Evolutionary conservation across 37 sponge, comb jelly and placozoan genomes (phyloP).

Genomic region (Bolinopsis microptera): DNA sequence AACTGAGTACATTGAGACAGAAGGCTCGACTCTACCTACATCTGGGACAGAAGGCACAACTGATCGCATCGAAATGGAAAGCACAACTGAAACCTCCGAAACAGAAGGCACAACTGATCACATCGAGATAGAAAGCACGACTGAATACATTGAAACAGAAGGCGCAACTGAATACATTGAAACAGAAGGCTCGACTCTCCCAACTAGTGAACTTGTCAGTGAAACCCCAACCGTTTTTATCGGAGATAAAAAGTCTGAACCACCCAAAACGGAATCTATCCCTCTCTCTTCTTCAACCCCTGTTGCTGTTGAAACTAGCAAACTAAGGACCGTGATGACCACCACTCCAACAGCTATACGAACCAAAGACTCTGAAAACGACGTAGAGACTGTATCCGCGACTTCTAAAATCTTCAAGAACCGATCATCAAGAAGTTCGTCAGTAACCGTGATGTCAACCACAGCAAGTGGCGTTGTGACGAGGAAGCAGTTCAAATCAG

Average conservation of each 20-base stretch:
- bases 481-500: not conserved
- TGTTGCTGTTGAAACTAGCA: not conserved
- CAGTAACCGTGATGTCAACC: not conserved
- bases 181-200: too few relatives aligned
- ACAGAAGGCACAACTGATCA: not conserved
- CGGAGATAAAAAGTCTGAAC: too few relatives aligned
- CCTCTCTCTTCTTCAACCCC: not conserved
- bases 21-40: too few relatives aligned
- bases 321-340: not conserved
- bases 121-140: not conserved
- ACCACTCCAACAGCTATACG: not conserved
- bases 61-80: too few relatives aligned
- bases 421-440: not conserved
- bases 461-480: not conserved
- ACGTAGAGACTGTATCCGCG: not conserved
- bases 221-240: too few relatives aligned
- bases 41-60: too few relatives aligned
- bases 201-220: too few relatives aligned
- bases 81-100: not conserved
- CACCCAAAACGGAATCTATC: not conserved
- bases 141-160: not conserved
- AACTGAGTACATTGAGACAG: not conserved
- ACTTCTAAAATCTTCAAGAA: not conserved
- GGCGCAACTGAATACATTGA: not conserved
- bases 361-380: not conserved